phyloP scores from a whole-genome alignment of 2,113 vertebrate genomes.

The Rhabdomys dilectus region DNA sequence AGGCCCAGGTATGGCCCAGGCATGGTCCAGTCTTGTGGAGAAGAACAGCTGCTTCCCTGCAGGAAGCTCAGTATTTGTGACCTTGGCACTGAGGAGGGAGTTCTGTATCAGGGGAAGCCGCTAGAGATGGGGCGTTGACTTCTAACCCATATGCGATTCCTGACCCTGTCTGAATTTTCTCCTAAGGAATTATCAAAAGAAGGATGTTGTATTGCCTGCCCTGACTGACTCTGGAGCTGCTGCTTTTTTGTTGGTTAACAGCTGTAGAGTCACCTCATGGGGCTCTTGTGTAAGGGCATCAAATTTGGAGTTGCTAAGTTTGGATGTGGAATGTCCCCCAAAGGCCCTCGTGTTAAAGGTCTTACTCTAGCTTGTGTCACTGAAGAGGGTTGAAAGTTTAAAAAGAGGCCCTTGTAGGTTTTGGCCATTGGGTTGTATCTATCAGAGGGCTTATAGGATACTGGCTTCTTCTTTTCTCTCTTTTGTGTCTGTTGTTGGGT shows the following conservation, averaged over 20 bases:
- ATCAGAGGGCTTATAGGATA: neutral
- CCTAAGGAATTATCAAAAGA: neutral
- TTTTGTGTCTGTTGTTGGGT: neutral
- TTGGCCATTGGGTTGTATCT: neutral
- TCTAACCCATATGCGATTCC: neutral
- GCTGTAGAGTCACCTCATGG: neutral
- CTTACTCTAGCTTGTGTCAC: neutral
- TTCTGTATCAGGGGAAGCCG: too few relatives aligned
- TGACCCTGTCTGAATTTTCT: too few relatives aligned
- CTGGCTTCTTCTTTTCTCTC: too few relatives aligned
- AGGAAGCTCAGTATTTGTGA: neutral
- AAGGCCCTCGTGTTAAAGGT: neutral
- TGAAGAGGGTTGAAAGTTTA: neutral
- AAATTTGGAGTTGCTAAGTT: neutral
- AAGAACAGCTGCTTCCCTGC: fast-evolving
- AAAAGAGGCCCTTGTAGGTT: neutral
- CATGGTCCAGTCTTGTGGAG: fast-evolving
- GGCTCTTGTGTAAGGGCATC: neutral
- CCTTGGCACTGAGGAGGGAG: neutral
- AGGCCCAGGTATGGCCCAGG: neutral
- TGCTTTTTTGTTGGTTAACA: neutral
- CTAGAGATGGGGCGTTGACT: fast-evolving
- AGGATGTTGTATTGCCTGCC: neutral
- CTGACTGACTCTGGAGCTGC: neutral
- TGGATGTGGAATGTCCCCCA: neutral